Evolutionary conservation across 1,140 invertebrate genomes (phyloP).

Genomic region (Drosophila dunni): DNA sequence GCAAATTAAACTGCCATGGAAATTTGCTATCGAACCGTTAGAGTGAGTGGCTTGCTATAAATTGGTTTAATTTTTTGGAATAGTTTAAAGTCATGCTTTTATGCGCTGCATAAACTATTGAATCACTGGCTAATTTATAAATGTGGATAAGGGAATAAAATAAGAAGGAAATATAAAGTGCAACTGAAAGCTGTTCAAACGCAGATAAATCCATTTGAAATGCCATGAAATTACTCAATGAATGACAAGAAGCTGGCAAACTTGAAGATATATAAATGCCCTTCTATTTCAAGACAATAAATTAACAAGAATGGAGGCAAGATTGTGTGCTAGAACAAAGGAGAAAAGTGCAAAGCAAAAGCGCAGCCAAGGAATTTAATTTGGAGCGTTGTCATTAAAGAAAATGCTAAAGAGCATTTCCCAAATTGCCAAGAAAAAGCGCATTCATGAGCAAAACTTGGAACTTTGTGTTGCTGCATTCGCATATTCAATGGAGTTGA

Average conservation of each 20-base stretch:
- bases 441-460: constrained; percentile 15
- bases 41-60: constrained; percentile 49
- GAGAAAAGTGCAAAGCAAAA: constrained; percentile 25
- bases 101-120: constrained; percentile 45
- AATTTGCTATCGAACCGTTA: constrained; percentile 44
- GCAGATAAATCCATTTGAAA: constrained; percentile 50
- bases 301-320: constrained; percentile 42
- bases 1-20: constrained; percentile 36
- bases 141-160: background rate
- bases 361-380: constrained; percentile 60
- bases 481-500: constrained; percentile 68
- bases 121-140: constrained; percentile 65
- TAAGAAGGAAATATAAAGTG: constrained; percentile 17
- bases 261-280: constrained; percentile 62
- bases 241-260: constrained; percentile 78
- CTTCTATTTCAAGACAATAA: constrained; percentile 66
- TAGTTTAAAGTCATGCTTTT: constrained; percentile 39
- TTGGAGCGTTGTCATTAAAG: constrained; percentile 56
- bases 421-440: constrained; percentile 21
- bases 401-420: constrained; percentile 19
- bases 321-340: constrained; percentile 13
- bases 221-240: constrained; percentile 72
- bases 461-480: constrained; percentile 30
- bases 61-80: constrained; percentile 39
- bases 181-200: constrained; percentile 39